Base-by-base conservation (phyloP, 2,113 vertebrate genomes). In the Rostratula benghalensis region DNA sequence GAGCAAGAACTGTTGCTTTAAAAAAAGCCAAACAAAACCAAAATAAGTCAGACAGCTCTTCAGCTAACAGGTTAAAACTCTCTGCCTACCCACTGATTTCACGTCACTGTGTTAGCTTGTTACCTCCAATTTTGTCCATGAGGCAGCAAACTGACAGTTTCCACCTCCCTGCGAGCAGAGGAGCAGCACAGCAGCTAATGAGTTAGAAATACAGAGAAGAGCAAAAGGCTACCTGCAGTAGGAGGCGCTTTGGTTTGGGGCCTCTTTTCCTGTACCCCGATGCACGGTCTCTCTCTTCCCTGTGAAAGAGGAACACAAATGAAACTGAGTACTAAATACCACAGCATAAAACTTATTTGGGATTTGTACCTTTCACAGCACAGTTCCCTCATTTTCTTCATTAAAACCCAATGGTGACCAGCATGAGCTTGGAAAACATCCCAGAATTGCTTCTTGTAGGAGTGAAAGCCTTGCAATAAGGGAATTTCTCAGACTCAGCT, bases 231-330 rank as follows among this genome's bases (percentile, higher is more conserved):
- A 99, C 99, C 99, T 99, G 98, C 97, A 99, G 97, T 71, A 99
- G 96, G 71, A 99, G 98, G 67, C 98, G 98, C 95, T 99, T 98
- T 76, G 99, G 99, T 97, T 99, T 98, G 90, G 99, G 98, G n/a
- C 99, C 99, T 98, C 99, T 99, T 98, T 98, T 99, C 93, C 99
- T 98, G 96, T 99, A 99, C 81, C 99, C 99, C n/a, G 99, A 98
- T 16, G 99, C 98, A 96, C 99, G 98, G 90, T 99, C 98, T 98
- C 98, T 98, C 98, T 99, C 99, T 97, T 99, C 99, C 98, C 99
- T 99, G 97, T 46, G 73, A 97, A 94, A 97, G 63, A 96, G 83
- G 85, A 61, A 83, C 65, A 90, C 41, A 95, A 84, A 89, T 92
- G 76, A 96, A 88, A 83, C 56, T 3, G 3, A 83, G 46, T 69